phyloP scores from a whole-genome alignment of 2,797 vertebrate species.

The Pristis pectinata region DNA sequence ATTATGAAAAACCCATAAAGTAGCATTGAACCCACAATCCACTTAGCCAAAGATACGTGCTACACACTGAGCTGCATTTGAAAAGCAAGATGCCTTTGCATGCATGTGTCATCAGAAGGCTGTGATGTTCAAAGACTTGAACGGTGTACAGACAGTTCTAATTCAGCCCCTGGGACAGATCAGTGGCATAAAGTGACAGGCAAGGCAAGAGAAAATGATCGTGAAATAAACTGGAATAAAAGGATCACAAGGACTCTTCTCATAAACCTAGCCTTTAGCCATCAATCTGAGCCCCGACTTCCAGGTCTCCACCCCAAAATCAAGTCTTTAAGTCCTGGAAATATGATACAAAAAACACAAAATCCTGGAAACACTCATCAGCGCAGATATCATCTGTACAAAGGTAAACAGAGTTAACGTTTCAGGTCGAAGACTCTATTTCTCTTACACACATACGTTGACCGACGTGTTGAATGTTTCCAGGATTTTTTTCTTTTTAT shows the following conservation, averaged over 20 bases:
- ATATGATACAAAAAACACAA: too few species aligned
- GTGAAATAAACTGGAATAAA: background rate
- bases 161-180: background rate
- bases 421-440: too few species aligned
- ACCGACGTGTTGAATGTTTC: too few species aligned
- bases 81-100: too few species aligned
- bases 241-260: background rate
- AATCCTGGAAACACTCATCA: too few species aligned
- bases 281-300: background rate
- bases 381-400: too few species aligned
- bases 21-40: background rate
- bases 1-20: too few species aligned
- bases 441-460: too few species aligned
- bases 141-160: background rate
- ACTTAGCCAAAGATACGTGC: background rate
- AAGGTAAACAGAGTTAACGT: too few species aligned
- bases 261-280: background rate
- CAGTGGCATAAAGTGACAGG: background rate
- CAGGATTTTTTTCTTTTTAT: too few species aligned
- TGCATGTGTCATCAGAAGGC: too few species aligned
- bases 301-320: background rate
- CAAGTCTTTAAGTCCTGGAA: too few species aligned
- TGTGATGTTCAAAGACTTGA: background rate
- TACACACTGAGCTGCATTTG: background rate
- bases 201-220: background rate